Base-by-base conservation (phyloP, 2,113 vertebrate genomes). In the Ammodytes marinus region DNA sequence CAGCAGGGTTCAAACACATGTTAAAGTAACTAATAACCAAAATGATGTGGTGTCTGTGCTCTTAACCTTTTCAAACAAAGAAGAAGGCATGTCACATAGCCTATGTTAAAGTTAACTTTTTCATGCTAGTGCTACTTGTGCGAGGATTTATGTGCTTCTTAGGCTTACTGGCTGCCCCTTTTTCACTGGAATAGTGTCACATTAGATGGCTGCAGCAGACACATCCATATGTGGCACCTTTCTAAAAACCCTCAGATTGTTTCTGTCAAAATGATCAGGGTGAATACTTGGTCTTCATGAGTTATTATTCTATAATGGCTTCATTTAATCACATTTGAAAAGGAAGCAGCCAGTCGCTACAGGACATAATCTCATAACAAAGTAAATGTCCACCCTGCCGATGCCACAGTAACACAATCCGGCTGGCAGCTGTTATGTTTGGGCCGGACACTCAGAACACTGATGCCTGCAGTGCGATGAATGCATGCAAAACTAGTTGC, bases 381-480 rank as follows among this genome's bases (percentile, higher is more conserved):
- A 66, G 73, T 60, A 58, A 35, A 72, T 6, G 73, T 43, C 52
- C 60, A 19, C 8, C 50, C 60, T 43, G 80, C 68, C 17, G 64
- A 69, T 71, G 61, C 45, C 6, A 4, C 27, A n/a, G 63, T 64
- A 68, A 85, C 42, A 58, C 19, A 47, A 73, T 83, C 55, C 84
- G 83, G 74, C 76, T 76, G 83, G 27, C 58, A 46, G 63, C 70
- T 71, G 58, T 37, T 47, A 14, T 60, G 53, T 75, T 61, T 47
- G n/a, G 4, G 39, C 50, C 59, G 12, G 35, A 40, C 68, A 52
- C 73, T 58, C 6, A 65, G 50, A 82, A 65, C 68, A 73, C 17
- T 73, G 74, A 61, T 8, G 76, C 58, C 72, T 77, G 69, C 60
- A 63, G 74, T 5, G 6, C 15, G 5, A 78, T 76, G 52, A 91